Evolutionary conservation across 2,113 vertebrate species (phyloP).

Genomic region (Chaenocephalus aceratus): DNA sequence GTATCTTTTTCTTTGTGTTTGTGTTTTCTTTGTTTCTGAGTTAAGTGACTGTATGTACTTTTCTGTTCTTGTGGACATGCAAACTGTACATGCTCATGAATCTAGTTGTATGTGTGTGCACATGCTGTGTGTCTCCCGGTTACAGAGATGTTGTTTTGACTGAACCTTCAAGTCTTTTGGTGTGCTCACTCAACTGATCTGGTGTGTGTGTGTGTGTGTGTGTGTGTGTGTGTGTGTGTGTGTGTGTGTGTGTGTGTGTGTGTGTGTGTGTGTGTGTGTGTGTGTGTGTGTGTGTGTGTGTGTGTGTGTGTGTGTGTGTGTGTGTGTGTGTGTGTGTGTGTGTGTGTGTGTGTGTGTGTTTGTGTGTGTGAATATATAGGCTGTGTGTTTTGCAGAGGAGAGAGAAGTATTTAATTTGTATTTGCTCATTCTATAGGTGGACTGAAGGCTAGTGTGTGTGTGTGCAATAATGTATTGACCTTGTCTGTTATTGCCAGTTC

Average conservation of each 20-base stretch:
- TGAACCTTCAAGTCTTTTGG: slow-evolving; percentile 35
- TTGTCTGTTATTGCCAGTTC: slow-evolving; percentile 75
- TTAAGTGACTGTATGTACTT: slow-evolving; percentile 13
- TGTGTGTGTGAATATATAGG: neutral
- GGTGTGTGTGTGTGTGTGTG: neutral
- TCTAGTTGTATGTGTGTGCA: neutral
- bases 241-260: slow-evolving; percentile 2
- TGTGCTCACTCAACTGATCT: slow-evolving; percentile 77
- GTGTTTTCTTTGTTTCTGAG: neutral
- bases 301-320: too few relatives aligned
- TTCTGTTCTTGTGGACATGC: slow-evolving; percentile 7
- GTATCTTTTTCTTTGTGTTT: neutral
- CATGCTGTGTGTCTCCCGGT: slow-evolving; percentile 32
- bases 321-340: too few relatives aligned
- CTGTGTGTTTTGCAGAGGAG: slow-evolving; percentile 34
- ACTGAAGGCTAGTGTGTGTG: neutral
- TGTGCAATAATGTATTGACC: slow-evolving; percentile 64
- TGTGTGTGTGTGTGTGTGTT: too few relatives aligned
- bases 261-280: slow-evolving; percentile 8
- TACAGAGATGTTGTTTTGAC: slow-evolving; percentile 23
- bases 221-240: slow-evolving; percentile 57
- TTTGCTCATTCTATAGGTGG: slow-evolving; percentile 44
- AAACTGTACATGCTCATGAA: slow-evolving; percentile 6
- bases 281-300: too few relatives aligned
- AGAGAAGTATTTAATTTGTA: slow-evolving; percentile 47